Evolutionary conservation across 2,113 vertebrate genomes (phyloP).

Genomic region (Cathartes aura): DNA sequence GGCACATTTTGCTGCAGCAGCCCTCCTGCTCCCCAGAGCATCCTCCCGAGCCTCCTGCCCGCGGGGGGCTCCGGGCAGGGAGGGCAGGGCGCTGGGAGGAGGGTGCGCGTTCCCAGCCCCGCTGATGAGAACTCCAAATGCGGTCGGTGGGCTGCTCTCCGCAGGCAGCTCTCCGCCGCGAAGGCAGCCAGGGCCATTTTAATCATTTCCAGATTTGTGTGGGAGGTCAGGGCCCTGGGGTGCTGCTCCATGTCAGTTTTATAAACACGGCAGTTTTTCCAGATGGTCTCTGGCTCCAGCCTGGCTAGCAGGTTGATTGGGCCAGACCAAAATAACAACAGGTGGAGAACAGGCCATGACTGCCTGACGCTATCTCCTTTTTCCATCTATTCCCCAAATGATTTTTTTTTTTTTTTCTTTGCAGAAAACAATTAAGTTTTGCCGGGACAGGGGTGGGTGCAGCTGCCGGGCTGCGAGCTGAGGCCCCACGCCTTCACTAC

Average conservation of each 20-base stretch:
- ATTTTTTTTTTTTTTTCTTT: conserved; percentile 9
- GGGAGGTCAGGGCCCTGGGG: conserved; percentile 98
- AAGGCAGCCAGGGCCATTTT: conserved; percentile 77
- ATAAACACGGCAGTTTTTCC: conserved; percentile 99
- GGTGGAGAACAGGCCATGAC: conserved; percentile 94
- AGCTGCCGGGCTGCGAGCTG: background rate
- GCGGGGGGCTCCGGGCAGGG: background rate
- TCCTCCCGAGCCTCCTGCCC: background rate
- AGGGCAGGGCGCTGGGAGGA: background rate
- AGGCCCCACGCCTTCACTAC: background rate
- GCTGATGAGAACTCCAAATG: conserved; percentile 82
- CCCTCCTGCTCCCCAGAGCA: background rate
- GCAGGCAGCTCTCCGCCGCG: conserved; percentile 53
- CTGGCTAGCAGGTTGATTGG: conserved; percentile 99
- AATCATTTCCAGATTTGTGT: conserved; percentile 99
- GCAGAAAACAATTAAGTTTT: conserved; percentile 60
- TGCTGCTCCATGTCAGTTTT: conserved; percentile 97
- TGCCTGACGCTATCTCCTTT: conserved; percentile 72
- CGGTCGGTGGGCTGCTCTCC: conserved; percentile 66
- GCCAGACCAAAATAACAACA: conserved; percentile 94
- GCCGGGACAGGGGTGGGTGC: background rate
- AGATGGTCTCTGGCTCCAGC: conserved; percentile 99
- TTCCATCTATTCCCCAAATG: conserved; percentile 70
- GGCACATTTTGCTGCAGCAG: background rate
- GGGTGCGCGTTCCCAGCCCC: background rate